Conservation (phyloP, 2,888 invertebrate species). For the Aethes cnicana region DNA sequence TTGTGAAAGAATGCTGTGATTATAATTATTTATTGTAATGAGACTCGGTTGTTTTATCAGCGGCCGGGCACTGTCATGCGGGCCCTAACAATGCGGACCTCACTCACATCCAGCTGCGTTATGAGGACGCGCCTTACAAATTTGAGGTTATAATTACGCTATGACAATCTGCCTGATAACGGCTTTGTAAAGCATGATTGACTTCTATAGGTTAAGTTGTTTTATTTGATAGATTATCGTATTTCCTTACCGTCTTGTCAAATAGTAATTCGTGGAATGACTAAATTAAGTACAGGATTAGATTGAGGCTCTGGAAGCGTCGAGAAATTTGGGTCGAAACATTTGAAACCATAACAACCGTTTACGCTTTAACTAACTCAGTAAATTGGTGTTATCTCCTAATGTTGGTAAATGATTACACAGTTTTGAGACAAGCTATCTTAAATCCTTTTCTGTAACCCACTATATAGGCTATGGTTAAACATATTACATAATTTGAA, state of each 20-base stretch:
- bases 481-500: too few relatives aligned
- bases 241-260: neutral
- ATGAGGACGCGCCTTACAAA: conserved; percentile 17
- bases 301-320: too few relatives aligned
- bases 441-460: conserved; percentile 1
- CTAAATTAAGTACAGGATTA: too few relatives aligned
- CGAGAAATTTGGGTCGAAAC: conserved; percentile 15
- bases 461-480: conserved; percentile 9
- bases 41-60: conserved; percentile 47
- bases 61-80: conserved; percentile 38
- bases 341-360: conserved; percentile 29
- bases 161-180: neutral
- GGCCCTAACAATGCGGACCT: conserved; percentile 33
- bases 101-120: conserved; percentile 24
- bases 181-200: neutral
- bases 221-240: too few relatives aligned
- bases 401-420: conserved; percentile 29
- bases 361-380: conserved; percentile 28
- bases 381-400: conserved; percentile 24
- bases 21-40: conserved; percentile 19
- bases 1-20: conserved; percentile 13
- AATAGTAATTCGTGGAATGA: too few relatives aligned
- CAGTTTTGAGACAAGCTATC: conserved; percentile 2
- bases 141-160: neutral
- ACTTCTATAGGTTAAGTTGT: too few relatives aligned